Percentiles rank a stretch among this genome's conserved stretches.
Evolutionary conservation across 2,888 invertebrate species (phyloP).

Genomic region (Chrysolina americana): DNA sequence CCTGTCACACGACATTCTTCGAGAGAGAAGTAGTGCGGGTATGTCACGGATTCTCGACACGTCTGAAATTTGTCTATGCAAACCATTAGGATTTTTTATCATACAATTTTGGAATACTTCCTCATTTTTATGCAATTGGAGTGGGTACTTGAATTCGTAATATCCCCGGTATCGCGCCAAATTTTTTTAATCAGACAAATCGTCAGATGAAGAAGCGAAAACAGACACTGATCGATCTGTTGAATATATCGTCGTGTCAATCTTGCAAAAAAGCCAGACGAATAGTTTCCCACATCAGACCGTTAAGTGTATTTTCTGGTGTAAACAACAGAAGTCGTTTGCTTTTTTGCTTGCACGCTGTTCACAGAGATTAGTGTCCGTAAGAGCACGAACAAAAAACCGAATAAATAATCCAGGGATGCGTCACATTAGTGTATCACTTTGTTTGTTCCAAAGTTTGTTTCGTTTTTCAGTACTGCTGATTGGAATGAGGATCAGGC

Average conservation of each 20-base stretch:
- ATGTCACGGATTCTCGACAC: too few relatives aligned
- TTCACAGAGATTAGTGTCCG: conserved; percentile 12
- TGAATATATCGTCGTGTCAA: conserved; percentile 3
- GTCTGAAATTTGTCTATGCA: too few relatives aligned
- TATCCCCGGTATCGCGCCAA: too few relatives aligned
- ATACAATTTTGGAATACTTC: too few relatives aligned
- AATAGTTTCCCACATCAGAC: background rate
- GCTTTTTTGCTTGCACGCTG: conserved; percentile 2
- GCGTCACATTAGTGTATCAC: background rate
- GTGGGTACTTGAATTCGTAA: too few relatives aligned
- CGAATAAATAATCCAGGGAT: background rate
- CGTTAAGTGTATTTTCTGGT: conserved; percentile 14
- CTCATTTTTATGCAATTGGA: too few relatives aligned
- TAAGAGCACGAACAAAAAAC: background rate
- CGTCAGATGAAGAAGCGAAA: background rate
- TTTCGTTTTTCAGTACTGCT: background rate
- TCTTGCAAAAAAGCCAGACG: background rate
- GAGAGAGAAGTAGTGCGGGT: too few relatives aligned
- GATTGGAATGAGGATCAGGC: too few relatives aligned
- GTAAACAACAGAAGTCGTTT: conserved; percentile 14
- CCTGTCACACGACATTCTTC: too few relatives aligned
- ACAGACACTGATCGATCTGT: background rate
- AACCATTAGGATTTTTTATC: too few relatives aligned
- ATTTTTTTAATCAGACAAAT: too few relatives aligned
- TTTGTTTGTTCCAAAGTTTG: background rate